These are phyloP conservation scores for Hemicentrotus pulcherrimus DNA, from an alignment of 35 echinoderm and acorn worm species.

Conservation along the genomic window DNA sequence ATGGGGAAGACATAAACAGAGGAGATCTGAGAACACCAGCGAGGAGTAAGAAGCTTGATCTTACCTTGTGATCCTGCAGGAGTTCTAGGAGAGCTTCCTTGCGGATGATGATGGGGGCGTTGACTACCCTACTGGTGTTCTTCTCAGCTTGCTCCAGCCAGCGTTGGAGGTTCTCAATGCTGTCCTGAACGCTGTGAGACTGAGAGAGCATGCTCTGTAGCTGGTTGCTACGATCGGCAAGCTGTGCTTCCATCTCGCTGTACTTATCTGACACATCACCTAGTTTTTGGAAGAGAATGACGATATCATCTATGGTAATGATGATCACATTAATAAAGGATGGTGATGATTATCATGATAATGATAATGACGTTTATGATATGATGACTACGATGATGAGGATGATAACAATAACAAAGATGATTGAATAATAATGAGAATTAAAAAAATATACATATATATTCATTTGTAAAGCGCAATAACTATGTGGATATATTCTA, in stretches of 20 bases:
- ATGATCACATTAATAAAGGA: too few relatives aligned
- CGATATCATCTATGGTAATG: neutral
- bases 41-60: neutral
- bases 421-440: too few relatives aligned
- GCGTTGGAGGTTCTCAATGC: constrained; percentile 79
- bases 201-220: constrained; percentile 91
- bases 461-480: too few relatives aligned
- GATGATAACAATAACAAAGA: too few relatives aligned
- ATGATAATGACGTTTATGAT: too few relatives aligned
- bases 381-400: too few relatives aligned
- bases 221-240: constrained; percentile 92
- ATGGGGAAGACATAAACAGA: neutral
- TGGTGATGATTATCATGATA: too few relatives aligned
- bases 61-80: constrained; percentile 90
- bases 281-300: neutral
- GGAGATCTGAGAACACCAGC: too few relatives aligned
- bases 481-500: too few relatives aligned
- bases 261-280: constrained; percentile 92
- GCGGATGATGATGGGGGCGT: constrained; percentile 79
- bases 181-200: constrained; percentile 92
- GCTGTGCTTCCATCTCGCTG: constrained; percentile 77
- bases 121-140: constrained; percentile 76
- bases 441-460: too few relatives aligned
- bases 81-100: constrained; percentile 94
- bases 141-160: constrained; percentile 93